phyloP scores from a whole-genome alignment of 2,113 vertebrate genomes.

The Machaerirhynchus nigripectus region DNA sequence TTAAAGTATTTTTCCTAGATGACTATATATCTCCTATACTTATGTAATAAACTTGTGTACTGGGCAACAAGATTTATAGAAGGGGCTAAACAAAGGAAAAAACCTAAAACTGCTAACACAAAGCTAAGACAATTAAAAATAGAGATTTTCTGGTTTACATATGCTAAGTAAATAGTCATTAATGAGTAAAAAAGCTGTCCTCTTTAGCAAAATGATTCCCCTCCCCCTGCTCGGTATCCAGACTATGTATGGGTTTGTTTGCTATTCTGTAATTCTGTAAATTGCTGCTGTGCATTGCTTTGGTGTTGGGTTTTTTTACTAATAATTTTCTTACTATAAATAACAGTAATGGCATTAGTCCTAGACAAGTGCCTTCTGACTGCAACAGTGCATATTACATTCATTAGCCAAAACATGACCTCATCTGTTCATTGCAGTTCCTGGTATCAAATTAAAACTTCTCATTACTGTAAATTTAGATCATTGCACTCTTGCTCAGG shows the following conservation, averaged over 20 bases:
- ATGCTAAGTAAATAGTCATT: not conserved
- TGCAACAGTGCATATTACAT: not conserved
- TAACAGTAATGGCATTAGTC: not conserved
- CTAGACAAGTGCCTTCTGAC: not conserved
- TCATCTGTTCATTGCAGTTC: not conserved
- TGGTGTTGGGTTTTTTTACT: not conserved
- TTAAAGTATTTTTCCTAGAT: not conserved
- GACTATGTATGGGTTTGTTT: not conserved
- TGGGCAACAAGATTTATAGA: not conserved
- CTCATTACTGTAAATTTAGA: not conserved
- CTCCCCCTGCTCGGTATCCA: not conserved
- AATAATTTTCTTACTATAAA: not conserved
- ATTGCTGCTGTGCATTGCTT: not conserved
- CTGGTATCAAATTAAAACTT: constrained; percentile 4
- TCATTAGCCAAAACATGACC: not conserved
- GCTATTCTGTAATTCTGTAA: not conserved
- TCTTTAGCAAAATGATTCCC: not conserved
- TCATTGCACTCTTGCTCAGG: not conserved
- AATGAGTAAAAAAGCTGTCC: not conserved
- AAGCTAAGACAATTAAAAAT: not conserved
- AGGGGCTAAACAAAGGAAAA: not conserved
- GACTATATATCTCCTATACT: not conserved
- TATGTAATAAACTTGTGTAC: not conserved
- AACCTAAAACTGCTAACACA: not conserved
- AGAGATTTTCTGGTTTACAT: not conserved